Evolutionary conservation across 23 tunicate species (phyloP), one percentile per base, ranked within the genome.

Genomic region (Botrylloides violaceus): DNA sequence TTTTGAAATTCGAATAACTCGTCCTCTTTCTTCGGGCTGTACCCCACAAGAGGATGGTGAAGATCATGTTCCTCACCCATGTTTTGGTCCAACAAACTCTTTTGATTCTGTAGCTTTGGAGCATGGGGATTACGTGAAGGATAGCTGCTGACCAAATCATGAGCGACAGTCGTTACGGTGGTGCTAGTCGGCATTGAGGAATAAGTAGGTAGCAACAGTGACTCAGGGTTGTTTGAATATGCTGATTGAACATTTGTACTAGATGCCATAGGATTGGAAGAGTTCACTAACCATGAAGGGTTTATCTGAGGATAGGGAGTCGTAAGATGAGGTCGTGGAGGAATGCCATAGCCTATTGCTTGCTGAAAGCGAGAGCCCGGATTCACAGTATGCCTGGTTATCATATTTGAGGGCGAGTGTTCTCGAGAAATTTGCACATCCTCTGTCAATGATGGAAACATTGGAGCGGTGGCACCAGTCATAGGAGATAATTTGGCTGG

Each of bases 11-110:
- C 53, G 7, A 63, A 7, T 9, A 23, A 34, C 3, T 22, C 35
- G 6, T 68, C 56, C 18, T 68, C 74, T 36, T 68, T 68, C 34
- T 71, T 66, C 5, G 96, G 96, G 55, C 73, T 78, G 59, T 77
- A 81, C 9, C 88, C 56, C 66, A 83, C 59, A 32, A 90, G 71
- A 2, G 97, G 82, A 61, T 80, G 61, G 71, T 83, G 97, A 29
- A 75, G 70, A 59, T 90, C 97, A 18, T 79, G 58, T 25, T 90
- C 97, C 72, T 90, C 97, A 3, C 97, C 97, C 91, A 90, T 83
- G 74, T 80, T 76, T 50, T 75, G 71, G 53, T 90, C 97, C 71
- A 90, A 58, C 15, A 90, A 23, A 60, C 86, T 75, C 2, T 76
- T 49, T 43, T 68, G 74, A 43, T 68, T 39, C 74, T 68, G 74